Evolutionary conservation across 2,888 invertebrate genomes (phyloP), one percentile per base, ranked within the genome.

Genomic region (Ophion obscuratus): DNA sequence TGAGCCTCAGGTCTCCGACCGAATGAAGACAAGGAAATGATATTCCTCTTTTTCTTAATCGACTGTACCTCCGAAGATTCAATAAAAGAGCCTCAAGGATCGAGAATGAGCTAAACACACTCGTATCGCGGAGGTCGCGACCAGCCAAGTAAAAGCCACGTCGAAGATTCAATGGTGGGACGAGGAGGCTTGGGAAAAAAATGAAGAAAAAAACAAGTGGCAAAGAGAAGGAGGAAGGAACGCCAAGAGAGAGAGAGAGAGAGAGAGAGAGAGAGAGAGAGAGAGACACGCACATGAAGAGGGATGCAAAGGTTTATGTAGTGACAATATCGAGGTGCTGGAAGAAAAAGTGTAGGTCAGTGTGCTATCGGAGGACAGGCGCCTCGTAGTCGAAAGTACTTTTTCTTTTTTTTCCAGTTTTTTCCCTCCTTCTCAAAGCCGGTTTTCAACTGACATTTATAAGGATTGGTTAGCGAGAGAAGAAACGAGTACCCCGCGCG

Each of bases 271-370:
- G 27, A 27, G 27, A 27, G 27, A 27, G 27, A 27, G 31, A 31
- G 31, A 31, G 31, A 31, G 31, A 31, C 3, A 31, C 4, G 31
- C 31, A 31, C 31, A 31, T 4, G 31, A 0, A n/a, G 53, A 14
- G 71, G 62, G 71, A 77, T 78, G 40, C 68, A 75, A 74, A 66
- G 44, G 68, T 85, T 66, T 73, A 17, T 61, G 11, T 66, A 40
- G 62, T 70, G 80, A 80, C 67, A 68, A 70, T 81, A 27, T 81
- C 44, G 74, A 64, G 27, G 68, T 84, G 87, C 64, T 81, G 86
- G 84, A 81, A 88, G 78, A 71, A 88, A 76, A 74, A 88, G 88
- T 90, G 89, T 90, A 89, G 90, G 92, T 92, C 90, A 91, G 89
- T 92, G 91, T 90, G 91, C 89, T 90, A 88, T 83, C 87, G 74